A percentile compares a stretch with the other conserved stretches of the same genome.
phyloP scores from a whole-genome alignment of 2,888 invertebrate genomes.

The Nomada flava region DNA sequence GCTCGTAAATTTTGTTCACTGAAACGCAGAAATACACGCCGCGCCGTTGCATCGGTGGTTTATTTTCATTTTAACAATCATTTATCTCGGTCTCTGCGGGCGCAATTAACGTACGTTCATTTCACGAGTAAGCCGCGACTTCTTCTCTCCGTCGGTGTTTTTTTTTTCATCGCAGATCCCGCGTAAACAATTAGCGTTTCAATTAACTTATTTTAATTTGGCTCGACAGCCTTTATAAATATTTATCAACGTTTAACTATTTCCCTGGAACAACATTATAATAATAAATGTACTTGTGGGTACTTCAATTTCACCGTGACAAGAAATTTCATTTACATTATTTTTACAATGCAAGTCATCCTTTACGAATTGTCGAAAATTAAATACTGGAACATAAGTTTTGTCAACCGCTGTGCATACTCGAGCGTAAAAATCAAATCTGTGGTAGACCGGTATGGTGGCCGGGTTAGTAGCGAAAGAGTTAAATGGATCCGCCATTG shows the following conservation, averaged over 20 bases:
- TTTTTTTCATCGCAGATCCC: slow-evolving; percentile 40
- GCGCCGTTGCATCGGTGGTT: not conserved
- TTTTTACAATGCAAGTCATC: too few species aligned
- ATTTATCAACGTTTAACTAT: slow-evolving; percentile 34
- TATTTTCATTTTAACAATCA: slow-evolving; percentile 52
- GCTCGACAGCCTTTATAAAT: slow-evolving; percentile 32
- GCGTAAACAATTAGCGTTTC: slow-evolving; percentile 40
- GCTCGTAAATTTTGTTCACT: slow-evolving; percentile 45
- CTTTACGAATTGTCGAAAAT: too few species aligned
- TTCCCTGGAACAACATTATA: not conserved
- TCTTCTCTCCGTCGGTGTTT: not conserved
- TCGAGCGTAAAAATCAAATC: too few species aligned
- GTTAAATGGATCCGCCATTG: too few species aligned
- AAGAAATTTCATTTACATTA: not conserved
- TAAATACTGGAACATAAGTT: too few species aligned
- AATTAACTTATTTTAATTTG: not conserved
- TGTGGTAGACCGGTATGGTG: too few species aligned
- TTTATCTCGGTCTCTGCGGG: slow-evolving; percentile 25
- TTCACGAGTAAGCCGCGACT: slow-evolving; percentile 13
- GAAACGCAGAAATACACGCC: slow-evolving; percentile 19
- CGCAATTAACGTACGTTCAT: slow-evolving; percentile 26
- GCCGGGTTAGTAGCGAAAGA: too few species aligned
- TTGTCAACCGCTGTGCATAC: too few species aligned
- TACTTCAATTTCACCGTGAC: not conserved
- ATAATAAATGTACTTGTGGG: not conserved